Base-by-base conservation (phyloP, 2,797 vertebrate species). In the Pangasius mekongensis region DNA sequence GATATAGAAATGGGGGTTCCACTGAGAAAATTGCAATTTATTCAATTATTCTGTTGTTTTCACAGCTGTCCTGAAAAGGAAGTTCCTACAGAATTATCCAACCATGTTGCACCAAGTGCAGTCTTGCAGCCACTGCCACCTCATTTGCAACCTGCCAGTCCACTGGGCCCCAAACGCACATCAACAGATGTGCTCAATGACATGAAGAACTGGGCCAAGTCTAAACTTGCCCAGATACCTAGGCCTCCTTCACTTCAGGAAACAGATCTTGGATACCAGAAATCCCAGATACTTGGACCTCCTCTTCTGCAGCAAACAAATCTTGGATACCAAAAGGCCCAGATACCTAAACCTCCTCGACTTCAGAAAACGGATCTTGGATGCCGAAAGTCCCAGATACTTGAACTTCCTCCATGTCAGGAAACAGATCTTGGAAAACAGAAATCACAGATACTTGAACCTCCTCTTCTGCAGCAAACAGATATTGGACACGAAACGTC, bases 21-120 rank as follows among this genome's bases (percentile, higher is more conserved):
- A 49, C 66, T 66, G 14, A 47, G 27, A n/a, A 62, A 13, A 85
- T 62, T 18, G 77, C 49, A 81, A 56, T 16, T 73, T 4, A 27
- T 10, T 77, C 10, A 39, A 8, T 49, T 64, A 66, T 84, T 78
- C 74, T 81, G 20, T 47, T 67, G 43, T 85, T 84, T 56, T 83
- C 43, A 30, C 24, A 94, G 93, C 89, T 76, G 14, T 85, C 49
- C 77, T 10, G n/a, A 49, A 58, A 64, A 27, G n/a, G 89, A 91
- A 33, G 47, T 78, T 39, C 33, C 8, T 30, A 76, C 60, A 39
- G 87, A 89, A 62, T 47, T 86, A 49, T 77, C n/a, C 64, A 90
- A 87, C 85, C 85, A 90, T 20, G 20, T 80, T 36, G 39, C 66
- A 18, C 83, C 67, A 18, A 39, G 39, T 30, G 8, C 71, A 77